A percentile compares a stretch with the other conserved stretches of the same genome.
Evolutionary conservation across 2,113 vertebrate species (phyloP).

Genomic region (Epinephelus cyanopodus): DNA sequence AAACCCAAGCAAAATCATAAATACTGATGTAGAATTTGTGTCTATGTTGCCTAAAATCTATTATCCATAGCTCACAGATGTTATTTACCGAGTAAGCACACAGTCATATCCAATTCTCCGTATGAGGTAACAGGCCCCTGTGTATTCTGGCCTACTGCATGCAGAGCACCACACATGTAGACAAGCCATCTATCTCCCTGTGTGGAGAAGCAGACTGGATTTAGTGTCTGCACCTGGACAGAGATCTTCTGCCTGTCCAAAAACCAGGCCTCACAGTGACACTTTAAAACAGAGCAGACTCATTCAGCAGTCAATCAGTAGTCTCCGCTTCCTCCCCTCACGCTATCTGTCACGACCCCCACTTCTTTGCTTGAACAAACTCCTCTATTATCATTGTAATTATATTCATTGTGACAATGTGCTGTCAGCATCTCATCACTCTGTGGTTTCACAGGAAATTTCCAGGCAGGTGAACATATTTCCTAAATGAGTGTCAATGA

Average conservation of each 20-base stretch:
- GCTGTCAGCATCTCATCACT: conserved; percentile 9
- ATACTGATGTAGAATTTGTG: conserved; percentile 7
- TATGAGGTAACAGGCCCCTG: conserved; percentile 39
- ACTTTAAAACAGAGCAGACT: conserved; percentile 76
- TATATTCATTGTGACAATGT: neutral
- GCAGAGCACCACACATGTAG: conserved; percentile 69
- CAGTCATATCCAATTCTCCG: conserved; percentile 32
- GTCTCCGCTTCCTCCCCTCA: conserved; percentile 40
- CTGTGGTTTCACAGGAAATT: conserved; percentile 3
- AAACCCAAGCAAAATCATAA: neutral
- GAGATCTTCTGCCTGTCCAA: conserved; percentile 69
- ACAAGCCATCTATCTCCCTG: conserved; percentile 59
- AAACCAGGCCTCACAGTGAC: conserved; percentile 69
- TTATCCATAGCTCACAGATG: conserved; percentile 10
- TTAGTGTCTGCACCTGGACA: conserved; percentile 82
- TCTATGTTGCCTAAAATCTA: neutral
- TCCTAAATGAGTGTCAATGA: neutral
- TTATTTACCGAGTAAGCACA: conserved; percentile 13
- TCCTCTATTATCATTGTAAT: conserved; percentile 15
- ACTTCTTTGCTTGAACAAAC: conserved; percentile 12
- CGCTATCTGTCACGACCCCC: conserved; percentile 23
- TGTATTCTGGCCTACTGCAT: conserved; percentile 50
- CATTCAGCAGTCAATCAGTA: conserved; percentile 71
- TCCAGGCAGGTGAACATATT: neutral
- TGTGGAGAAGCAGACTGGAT: conserved; percentile 66